Evolutionary conservation across 2,888 invertebrate species (phyloP), one percentile per base, ranked within the genome.

Genomic region (Cheilosia impressa): DNA sequence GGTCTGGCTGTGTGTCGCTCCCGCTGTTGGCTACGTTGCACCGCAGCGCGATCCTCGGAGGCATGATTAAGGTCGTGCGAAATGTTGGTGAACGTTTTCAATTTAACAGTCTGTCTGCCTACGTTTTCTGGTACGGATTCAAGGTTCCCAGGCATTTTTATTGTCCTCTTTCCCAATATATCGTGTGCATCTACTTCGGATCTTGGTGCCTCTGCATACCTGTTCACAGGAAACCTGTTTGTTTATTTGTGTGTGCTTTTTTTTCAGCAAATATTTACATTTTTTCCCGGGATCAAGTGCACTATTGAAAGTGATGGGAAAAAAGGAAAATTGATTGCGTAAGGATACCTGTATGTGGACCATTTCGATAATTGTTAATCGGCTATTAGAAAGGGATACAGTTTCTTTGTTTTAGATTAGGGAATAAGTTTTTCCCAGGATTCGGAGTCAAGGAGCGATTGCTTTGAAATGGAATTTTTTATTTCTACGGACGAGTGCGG

Each of bases 1-100:
- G 38, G 13, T 38, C 17, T 65, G 58, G 38, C 52, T 63, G 53
- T 52, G 60, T 41, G 52, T 17, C 41, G 45, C 17, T 60, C 58
- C 41, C 60, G 66, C 58, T 55, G 24, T 4, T 13, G 22, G 24
- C 24, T 10, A 15, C 5, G 27, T 17, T 58, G 58, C 41, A 41
- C 66, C 68, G n/a, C 41, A 50, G 43, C 43, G 50, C 43, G 50
- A 75, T 72, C 53, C 52, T 73, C 57, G 31, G 68, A 69, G 79
- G 73, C 73, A 57, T 63, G 58, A n/a, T 31, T 68, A 73, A 69
- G 73, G 68, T 84, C 79, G 79, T 79, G 79, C 83, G 83, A 84
- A 84, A 84, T 84, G 63, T 68, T 73, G 31, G 65, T 68, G 66
- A 78, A 68, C 66, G 72, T 58, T 72, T 72, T 76, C 52, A 41